Percentiles rank a stretch among this genome's conserved stretches.
Evolutionary conservation across 2,113 vertebrate genomes (phyloP).

Genomic region (Boleophthalmus pectinirostris): DNA sequence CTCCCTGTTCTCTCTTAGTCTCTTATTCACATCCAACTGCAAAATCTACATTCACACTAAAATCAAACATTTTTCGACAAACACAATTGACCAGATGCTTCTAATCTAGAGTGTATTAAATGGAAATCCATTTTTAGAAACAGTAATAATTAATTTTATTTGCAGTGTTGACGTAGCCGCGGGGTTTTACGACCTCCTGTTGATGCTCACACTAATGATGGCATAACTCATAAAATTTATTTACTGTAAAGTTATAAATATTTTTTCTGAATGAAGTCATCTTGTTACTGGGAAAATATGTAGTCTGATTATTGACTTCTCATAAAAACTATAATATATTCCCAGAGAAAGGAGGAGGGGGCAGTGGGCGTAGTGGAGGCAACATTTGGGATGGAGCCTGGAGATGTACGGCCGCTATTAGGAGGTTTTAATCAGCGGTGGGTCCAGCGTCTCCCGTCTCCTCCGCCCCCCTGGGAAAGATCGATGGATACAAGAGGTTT

Average conservation of each 20-base stretch:
- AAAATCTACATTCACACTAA: background rate
- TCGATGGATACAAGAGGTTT: conserved; percentile 80
- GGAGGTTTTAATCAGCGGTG: conserved; percentile 82
- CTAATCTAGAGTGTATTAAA: no score
- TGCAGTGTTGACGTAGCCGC: background rate
- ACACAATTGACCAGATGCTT: no score
- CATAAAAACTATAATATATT: conserved; percentile 53
- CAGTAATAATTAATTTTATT: background rate
- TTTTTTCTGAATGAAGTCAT: background rate
- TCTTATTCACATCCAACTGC: no score
- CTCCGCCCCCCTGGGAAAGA: conserved; percentile 70
- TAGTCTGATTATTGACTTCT: conserved; percentile 27
- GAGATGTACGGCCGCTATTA: conserved; percentile 82
- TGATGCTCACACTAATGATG: background rate
- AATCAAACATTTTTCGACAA: background rate
- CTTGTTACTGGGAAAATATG: background rate
- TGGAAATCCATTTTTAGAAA: background rate
- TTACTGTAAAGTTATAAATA: background rate
- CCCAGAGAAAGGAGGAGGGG: conserved; percentile 20
- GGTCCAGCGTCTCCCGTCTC: conserved; percentile 66
- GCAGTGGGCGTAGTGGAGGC: conserved; percentile 23
- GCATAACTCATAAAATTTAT: background rate
- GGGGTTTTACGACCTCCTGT: background rate
- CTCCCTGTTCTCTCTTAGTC: no score
- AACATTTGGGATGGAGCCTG: conserved; percentile 66